Percentiles rank a stretch among this genome's conserved stretches.
phyloP scores from a whole-genome alignment of 1,140 invertebrate species.

The Copidosoma floridanum region DNA sequence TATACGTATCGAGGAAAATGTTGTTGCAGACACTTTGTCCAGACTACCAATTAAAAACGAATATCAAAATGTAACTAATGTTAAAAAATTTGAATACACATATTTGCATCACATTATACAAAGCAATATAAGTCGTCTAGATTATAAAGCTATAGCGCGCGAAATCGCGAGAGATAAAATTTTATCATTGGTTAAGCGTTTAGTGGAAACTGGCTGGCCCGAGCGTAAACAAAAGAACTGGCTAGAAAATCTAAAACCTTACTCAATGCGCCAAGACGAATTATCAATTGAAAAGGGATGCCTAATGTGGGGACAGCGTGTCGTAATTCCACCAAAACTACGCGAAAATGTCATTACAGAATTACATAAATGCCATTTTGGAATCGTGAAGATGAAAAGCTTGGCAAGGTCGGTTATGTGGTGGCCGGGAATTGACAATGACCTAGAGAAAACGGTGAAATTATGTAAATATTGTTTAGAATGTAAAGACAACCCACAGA shows the following conservation, averaged over 20 bases:
- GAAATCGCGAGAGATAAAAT: no score
- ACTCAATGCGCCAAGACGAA: neutral
- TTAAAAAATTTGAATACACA: no score
- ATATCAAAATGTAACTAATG: no score
- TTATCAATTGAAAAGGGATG: neutral
- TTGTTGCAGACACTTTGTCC: constrained; percentile 32
- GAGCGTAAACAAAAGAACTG: neutral
- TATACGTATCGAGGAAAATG: constrained; percentile 24
- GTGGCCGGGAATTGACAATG: constrained; percentile 48
- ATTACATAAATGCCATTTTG: constrained; percentile 48
- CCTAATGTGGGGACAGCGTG: neutral
- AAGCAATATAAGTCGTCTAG: neutral
- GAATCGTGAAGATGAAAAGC: constrained; percentile 50
- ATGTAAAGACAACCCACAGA: constrained; percentile 9
- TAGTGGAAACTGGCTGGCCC: neutral
- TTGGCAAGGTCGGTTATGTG: constrained; percentile 48
- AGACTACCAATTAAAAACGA: constrained; percentile 18
- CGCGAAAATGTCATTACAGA: constrained; percentile 20
- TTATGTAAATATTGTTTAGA: constrained; percentile 38
- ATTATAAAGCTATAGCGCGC: no score
- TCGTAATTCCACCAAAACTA: neutral
- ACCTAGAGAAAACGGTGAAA: constrained; percentile 39
- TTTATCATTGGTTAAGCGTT: neutral
- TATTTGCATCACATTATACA: neutral
- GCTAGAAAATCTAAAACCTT: neutral